Conservation (phyloP, 2,113 vertebrate genomes). For the Lutjanus erythropterus region DNA sequence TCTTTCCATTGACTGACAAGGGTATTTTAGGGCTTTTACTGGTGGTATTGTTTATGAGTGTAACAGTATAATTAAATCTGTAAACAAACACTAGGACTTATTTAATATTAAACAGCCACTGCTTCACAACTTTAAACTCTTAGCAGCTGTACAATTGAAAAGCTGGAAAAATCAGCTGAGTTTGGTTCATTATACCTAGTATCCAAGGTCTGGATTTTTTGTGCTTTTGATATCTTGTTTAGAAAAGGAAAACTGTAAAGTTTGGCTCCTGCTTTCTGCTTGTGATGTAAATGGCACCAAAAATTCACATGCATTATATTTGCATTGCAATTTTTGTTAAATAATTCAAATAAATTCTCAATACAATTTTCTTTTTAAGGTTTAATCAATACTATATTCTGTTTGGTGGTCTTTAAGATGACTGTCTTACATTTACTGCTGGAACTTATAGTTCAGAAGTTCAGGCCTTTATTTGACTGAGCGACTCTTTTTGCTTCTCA, state of each 20-base stretch:
- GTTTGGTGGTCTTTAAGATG: neutral
- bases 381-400: neutral
- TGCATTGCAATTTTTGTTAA: neutral
- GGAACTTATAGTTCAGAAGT: slow-evolving; percentile 16
- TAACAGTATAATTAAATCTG: slow-evolving; percentile 9
- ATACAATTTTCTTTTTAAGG: neutral
- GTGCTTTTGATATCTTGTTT: neutral
- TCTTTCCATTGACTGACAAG: slow-evolving; percentile 31
- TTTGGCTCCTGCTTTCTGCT: neutral
- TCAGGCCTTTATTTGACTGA: slow-evolving; percentile 26
- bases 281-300: neutral
- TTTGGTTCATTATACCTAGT: neutral
- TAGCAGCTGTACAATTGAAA: neutral
- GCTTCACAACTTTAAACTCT: neutral
- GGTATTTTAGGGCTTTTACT: slow-evolving; percentile 30
- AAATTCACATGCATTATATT: neutral
- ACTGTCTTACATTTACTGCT: slow-evolving; percentile 3
- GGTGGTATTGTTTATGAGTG: neutral
- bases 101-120: neutral
- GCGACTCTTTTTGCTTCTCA: slow-evolving; percentile 13
- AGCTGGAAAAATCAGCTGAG: neutral
- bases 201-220: neutral
- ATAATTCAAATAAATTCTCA: neutral
- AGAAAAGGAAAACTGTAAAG: neutral
- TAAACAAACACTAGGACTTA: slow-evolving; percentile 4